Evolutionary conservation across 1,140 invertebrate species (phyloP).

Genomic region (Araneus ventricosus): DNA sequence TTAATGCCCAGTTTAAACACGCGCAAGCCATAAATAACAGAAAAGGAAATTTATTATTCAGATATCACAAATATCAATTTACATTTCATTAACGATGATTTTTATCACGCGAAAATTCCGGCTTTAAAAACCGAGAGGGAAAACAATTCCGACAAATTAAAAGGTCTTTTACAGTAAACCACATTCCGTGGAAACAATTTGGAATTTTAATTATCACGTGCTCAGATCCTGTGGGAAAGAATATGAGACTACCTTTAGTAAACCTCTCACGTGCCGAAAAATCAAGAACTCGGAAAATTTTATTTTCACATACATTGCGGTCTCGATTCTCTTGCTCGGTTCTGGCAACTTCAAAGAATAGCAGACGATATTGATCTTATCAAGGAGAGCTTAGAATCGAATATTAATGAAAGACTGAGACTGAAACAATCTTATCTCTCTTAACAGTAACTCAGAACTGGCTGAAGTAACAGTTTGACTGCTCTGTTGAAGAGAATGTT

Average conservation of each 20-base stretch:
- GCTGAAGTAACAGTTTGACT: background rate
- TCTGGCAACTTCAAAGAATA: background rate
- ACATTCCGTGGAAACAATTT: background rate
- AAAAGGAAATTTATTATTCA: too few species aligned
- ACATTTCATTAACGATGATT: too few species aligned
- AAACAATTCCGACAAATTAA: background rate
- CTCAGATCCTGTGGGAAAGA: slow-evolving; percentile 22
- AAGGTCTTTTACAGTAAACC: background rate
- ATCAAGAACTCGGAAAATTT: slow-evolving; percentile 16
- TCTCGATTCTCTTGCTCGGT: background rate
- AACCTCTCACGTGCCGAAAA: background rate
- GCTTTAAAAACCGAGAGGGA: background rate
- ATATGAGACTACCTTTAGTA: background rate
- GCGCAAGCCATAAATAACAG: too few species aligned
- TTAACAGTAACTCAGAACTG: background rate
- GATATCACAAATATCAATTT: too few species aligned
- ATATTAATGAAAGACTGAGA: slow-evolving; percentile 7
- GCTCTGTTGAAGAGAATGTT: background rate
- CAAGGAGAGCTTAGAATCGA: slow-evolving; percentile 14
- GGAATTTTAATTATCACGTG: background rate
- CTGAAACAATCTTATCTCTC: slow-evolving; percentile 45
- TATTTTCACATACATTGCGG: slow-evolving; percentile 26
- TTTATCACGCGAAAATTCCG: background rate
- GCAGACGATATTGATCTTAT: slow-evolving; percentile 43
- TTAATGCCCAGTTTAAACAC: too few species aligned